Evolutionary conservation across 2,888 invertebrate genomes (phyloP), one percentile per base, ranked within the genome.

Genomic region (Dromius quadrimaculatus): DNA sequence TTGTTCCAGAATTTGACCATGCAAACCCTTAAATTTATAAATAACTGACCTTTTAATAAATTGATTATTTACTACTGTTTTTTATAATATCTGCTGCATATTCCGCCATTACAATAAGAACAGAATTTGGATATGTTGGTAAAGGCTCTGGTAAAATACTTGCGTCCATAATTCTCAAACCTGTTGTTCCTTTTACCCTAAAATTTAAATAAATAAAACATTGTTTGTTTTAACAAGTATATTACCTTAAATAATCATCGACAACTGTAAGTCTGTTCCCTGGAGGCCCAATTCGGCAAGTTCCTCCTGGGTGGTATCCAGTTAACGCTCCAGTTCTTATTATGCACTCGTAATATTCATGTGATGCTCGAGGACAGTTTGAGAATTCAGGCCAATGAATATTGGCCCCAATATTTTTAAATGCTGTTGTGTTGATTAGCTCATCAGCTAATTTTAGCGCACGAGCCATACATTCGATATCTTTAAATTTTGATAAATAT

Each of bases 261-360:
- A 94, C 90, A 0, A 93, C 94, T 1, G 87, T 84, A 45, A 76
- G 72, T 36, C 61, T 22, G 28, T 79, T 82, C 15, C 76, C 76
- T 1, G 74, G 68, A 6, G 74, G 74, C 1, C 92, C 93, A 79
- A 93, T 92, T 32, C 88, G 87, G 77, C 92, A 92, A 0, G 91
- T 92, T 8, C 94, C 94, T 0, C 89, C 91, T 0, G 89, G 90
- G 80, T 95, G 95, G 79, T 95, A 93, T 0, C 92, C 90, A 0
- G 91, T 87, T 19, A 91, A 83, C 0, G 87, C 89, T 5, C 86
- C 85, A 32, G 87, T 86, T 66, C 89, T 83, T 69, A 90, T 81
- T 11, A 90, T 78, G 76, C 92, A 92, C 74, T 89, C 89, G 50
- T 91, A 76, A 76, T 87, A 91, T 2, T 83, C 82, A 68, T 87